Base-by-base conservation (phyloP, 2,113 vertebrate species). In the Procavia capensis region DNA sequence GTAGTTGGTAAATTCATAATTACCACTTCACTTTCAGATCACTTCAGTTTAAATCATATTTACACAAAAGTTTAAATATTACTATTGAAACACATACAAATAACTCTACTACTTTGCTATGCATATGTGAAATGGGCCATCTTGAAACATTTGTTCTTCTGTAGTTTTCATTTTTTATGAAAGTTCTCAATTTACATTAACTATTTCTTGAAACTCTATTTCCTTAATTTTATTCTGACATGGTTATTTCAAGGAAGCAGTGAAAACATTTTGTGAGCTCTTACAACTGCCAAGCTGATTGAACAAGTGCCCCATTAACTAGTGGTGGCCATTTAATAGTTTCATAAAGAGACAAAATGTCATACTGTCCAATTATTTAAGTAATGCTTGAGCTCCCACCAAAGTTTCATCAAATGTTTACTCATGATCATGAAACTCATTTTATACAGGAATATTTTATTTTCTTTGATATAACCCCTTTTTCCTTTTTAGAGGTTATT, bases 381-480 rank as follows among this genome's bases (percentile, higher is more conserved):
- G 59, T 50, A 88, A 80, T 66, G 2, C 8, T 50, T 93, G 41
- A 95, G 3, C 7, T 70, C 24, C 45, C 92, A 72, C 6, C 64
- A 39, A 8, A 70, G 14, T 87, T 93, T 83, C 88, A 76, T 68
- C 4, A 45, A 83, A 91, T 93, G 31, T 93, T 88, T 83, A 64
- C 61, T 57, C 25, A 81, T 82, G 31, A 79, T n/a, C 39, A 80
- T 22, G 9, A 78, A 82, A 70, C 34, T 66, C 31, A 82, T 9
- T 86, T 64, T 76, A 36, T 36, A 76, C 0, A 85, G 24, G 19
- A 81, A 39, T 1, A 74, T 13, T 91, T 85, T 4, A 17, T 88
- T 75, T 59, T 66, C 13, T 93, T 87, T 45, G 36, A 43, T 22
- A 92, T 89, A n/a, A 29, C 17, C 78, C 91, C 10, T 59, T 43